Conservation (phyloP, 1,140 invertebrate species). For the Stegodyphus dumicola region DNA sequence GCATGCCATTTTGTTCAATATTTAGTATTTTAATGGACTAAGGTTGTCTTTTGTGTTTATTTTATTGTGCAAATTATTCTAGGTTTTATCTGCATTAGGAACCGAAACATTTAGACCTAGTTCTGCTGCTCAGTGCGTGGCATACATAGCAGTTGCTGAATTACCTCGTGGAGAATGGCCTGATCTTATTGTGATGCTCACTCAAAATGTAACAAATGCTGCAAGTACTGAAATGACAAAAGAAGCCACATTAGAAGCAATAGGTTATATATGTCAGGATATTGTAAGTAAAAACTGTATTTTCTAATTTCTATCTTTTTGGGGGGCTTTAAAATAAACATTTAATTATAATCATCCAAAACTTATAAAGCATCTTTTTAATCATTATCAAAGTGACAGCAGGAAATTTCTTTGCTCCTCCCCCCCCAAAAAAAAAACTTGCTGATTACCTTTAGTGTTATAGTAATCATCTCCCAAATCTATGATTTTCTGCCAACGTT, state of each 20-base stretch:
- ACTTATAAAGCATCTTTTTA: too few species aligned
- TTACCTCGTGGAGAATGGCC: constrained; percentile 81
- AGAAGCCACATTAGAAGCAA: constrained; percentile 95
- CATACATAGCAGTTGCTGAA: constrained; percentile 97
- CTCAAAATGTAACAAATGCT: constrained; percentile 85
- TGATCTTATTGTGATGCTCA: constrained; percentile 86
- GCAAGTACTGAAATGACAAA: constrained; percentile 92
- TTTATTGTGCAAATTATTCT: constrained; percentile 19
- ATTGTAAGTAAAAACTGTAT: constrained; percentile 72
- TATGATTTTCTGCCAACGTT: too few species aligned
- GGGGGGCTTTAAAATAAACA: too few species aligned
- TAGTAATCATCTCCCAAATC: too few species aligned
- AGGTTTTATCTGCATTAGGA: constrained; percentile 92
- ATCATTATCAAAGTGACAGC: too few species aligned
- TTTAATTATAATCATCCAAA: too few species aligned
- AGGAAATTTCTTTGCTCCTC: too few species aligned
- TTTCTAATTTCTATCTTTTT: constrained; percentile 1
- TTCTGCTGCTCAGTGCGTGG: constrained; percentile 98
- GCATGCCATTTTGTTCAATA: too few species aligned
- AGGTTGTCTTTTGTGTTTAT: too few species aligned
- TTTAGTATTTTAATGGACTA: too few species aligned
- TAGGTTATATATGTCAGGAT: constrained; percentile 88
- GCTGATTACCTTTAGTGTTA: too few species aligned
- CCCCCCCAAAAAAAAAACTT: too few species aligned
- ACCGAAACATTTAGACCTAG: constrained; percentile 95